Conservation (phyloP, 2,888 invertebrate genomes). For the Mechanitis mazaeus region DNA sequence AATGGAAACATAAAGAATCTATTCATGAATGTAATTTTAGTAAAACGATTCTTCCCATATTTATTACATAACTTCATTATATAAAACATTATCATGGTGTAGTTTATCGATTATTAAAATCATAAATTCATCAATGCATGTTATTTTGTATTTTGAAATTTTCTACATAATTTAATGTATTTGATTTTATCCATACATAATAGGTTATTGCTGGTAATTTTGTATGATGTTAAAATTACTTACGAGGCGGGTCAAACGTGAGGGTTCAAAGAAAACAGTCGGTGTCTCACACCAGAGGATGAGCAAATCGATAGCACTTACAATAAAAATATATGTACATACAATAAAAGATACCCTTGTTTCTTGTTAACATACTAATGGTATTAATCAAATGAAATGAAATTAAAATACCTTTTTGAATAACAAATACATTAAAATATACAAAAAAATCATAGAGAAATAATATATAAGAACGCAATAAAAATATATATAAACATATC, state of each 20-base stretch:
- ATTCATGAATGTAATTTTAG: conserved; percentile 11
- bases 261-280: conserved; percentile 20
- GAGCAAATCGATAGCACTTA: too few relatives aligned
- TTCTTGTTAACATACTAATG: too few relatives aligned
- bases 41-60: background rate
- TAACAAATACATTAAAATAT: too few relatives aligned
- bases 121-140: background rate
- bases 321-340: too few relatives aligned
- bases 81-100: too few relatives aligned
- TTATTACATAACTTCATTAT: background rate
- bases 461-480: too few relatives aligned
- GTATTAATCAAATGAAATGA: too few relatives aligned
- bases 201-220: conserved; percentile 26
- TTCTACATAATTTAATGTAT: conserved; percentile 12
- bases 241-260: conserved; percentile 23
- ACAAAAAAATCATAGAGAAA: too few relatives aligned
- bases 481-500: too few relatives aligned
- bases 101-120: too few relatives aligned
- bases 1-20: conserved; percentile 25
- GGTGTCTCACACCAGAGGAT: background rate
- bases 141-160: conserved; percentile 3
- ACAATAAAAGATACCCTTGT: too few relatives aligned
- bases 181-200: conserved; percentile 19
- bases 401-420: too few relatives aligned
- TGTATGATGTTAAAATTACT: conserved; percentile 20